phyloP scores from a whole-genome alignment of 2,888 invertebrate species.

The Brachynemurus nebulosus region DNA sequence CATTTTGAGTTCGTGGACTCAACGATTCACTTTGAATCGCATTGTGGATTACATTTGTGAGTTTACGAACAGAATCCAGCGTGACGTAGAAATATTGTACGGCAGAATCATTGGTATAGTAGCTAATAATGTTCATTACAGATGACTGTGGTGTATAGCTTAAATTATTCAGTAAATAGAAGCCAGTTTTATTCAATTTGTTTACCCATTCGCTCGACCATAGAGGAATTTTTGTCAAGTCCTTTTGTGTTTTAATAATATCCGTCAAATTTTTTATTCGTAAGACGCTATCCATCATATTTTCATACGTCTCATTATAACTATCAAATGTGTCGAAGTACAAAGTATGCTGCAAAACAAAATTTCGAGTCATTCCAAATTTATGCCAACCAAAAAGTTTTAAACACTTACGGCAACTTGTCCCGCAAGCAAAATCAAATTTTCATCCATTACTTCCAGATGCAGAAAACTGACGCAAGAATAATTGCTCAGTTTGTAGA shows the following conservation, averaged over 20 bases:
- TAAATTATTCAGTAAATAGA: background rate
- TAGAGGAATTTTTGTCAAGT: too few species aligned
- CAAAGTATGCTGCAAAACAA: conserved; percentile 18
- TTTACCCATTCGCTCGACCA: background rate
- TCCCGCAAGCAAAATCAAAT: conserved; percentile 32
- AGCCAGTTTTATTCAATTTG: background rate
- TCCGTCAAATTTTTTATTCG: background rate
- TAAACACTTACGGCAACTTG: conserved; percentile 33
- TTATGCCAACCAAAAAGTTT: background rate
- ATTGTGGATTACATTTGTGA: background rate
- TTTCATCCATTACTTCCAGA: conserved; percentile 37
- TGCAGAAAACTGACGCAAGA: conserved; percentile 34
- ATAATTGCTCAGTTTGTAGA: conserved; percentile 29
- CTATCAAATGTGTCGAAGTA: conserved; percentile 14
- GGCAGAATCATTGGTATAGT: background rate
- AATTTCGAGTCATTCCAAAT: conserved; percentile 7
- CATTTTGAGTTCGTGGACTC: background rate
- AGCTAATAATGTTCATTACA: conserved; percentile 1
- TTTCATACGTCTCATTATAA: conserved; percentile 13
- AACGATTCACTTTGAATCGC: background rate
- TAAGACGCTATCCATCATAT: conserved; percentile 10
- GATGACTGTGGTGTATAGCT: background rate
- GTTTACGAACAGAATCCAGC: background rate
- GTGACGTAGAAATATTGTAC: too few species aligned
- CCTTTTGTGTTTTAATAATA: background rate